A percentile compares a stretch with the other conserved stretches of the same genome.
Conservation (phyloP, 2,797 vertebrate genomes). For the Falco novaeseelandiae region DNA sequence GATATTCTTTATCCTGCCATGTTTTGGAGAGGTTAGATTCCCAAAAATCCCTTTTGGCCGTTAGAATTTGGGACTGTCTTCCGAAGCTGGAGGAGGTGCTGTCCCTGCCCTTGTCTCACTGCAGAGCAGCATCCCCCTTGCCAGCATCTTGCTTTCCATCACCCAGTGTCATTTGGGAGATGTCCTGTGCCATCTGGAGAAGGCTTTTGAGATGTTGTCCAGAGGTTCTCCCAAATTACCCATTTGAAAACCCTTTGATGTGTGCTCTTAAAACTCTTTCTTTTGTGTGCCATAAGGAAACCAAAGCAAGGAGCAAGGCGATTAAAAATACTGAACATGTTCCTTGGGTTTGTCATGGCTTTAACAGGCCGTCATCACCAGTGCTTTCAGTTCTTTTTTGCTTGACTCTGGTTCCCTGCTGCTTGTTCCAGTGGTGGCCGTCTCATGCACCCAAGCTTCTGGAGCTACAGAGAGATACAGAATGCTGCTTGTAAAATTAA, state of each 20-base stretch:
- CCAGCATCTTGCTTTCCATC: background rate
- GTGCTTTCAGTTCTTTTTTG: background rate
- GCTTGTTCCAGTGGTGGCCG: accelerated
- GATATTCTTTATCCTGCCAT: background rate
- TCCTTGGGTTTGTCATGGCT: background rate
- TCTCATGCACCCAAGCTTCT: background rate
- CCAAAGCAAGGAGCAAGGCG: background rate
- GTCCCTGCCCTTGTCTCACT: background rate
- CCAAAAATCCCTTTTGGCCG: background rate
- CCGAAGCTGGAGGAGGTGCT: background rate
- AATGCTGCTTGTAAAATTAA: background rate
- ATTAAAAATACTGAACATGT: background rate
- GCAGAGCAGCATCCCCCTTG: background rate
- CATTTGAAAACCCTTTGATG: accelerated
- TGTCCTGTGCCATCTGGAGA: background rate
- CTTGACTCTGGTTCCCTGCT: background rate
- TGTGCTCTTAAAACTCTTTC: background rate
- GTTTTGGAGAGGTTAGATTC: background rate
- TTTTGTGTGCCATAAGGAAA: background rate
- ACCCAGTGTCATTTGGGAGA: accelerated
- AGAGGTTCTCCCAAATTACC: background rate
- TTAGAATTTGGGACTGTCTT: background rate
- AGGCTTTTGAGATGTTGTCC: background rate
- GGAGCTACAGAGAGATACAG: background rate
- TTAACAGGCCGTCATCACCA: background rate